Percentiles rank a stretch among this genome's conserved stretches.
phyloP scores from a whole-genome alignment of 2,888 invertebrate genomes.

The Folsomia candida region DNA sequence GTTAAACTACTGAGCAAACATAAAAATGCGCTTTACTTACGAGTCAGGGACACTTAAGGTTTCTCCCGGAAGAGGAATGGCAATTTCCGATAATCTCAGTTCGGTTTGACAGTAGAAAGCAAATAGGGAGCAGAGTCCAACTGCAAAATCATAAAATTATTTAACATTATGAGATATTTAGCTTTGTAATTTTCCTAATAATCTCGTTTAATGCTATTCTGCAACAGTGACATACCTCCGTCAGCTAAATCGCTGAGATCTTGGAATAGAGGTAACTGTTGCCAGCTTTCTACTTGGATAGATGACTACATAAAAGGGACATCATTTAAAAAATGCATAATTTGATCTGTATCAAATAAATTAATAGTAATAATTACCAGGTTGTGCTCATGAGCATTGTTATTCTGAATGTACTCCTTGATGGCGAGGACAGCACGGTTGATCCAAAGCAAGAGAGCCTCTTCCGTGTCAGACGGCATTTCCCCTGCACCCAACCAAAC shows the following conservation, averaged over 20 bases:
- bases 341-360: neutral
- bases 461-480: slow-evolving; percentile 69
- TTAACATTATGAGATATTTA: too few species aligned
- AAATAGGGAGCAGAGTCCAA: slow-evolving; percentile 79
- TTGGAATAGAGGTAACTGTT: slow-evolving; percentile 55
- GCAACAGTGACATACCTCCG: too few species aligned
- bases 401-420: slow-evolving; percentile 57
- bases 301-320: slow-evolving; percentile 35
- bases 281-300: slow-evolving; percentile 50
- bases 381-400: slow-evolving; percentile 49
- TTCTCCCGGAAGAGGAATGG: slow-evolving; percentile 48
- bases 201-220: too few species aligned
- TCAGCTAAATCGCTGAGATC: slow-evolving; percentile 86
- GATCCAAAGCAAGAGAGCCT: slow-evolving; percentile 83
- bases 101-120: slow-evolving; percentile 86
- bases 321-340: neutral
- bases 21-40: too few species aligned
- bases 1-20: too few species aligned
- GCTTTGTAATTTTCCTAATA: too few species aligned
- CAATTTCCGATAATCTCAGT: slow-evolving; percentile 68
- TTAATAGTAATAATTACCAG: slow-evolving; percentile 38
- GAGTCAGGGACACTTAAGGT: slow-evolving; percentile 54
- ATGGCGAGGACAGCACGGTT: slow-evolving; percentile 80
- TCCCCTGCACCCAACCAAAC: slow-evolving; percentile 55
- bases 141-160: too few species aligned